These are phyloP conservation scores for Aplochiton taeniatus DNA, from an alignment of 2,797 vertebrate genomes.

Conservation along the genomic window DNA sequence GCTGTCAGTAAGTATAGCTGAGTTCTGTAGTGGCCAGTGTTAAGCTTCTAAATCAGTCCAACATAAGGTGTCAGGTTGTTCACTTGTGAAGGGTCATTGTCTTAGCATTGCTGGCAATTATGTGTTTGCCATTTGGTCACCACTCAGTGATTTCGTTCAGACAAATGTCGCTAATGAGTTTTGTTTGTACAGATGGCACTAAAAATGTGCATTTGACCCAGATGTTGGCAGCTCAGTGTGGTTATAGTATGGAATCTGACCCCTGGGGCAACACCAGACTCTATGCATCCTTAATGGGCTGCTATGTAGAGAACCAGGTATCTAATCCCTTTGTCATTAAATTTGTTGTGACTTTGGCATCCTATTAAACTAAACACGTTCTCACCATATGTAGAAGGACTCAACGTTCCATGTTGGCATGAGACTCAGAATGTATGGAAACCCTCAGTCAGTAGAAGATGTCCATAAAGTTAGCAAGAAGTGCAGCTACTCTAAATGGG, in stretches of 20 bases:
- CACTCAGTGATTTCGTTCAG: too few species aligned
- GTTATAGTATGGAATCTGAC: conserved; percentile 76
- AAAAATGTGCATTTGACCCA: conserved; percentile 56
- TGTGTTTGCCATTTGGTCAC: too few species aligned
- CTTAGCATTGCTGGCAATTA: too few species aligned
- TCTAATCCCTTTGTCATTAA: background rate
- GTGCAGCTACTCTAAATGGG: conserved; percentile 71
- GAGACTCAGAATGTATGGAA: conserved; percentile 59
- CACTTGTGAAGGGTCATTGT: too few species aligned
- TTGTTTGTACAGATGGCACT: conserved; percentile 63
- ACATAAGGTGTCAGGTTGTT: too few species aligned
- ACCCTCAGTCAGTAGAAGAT: conserved; percentile 39
- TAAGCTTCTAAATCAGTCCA: too few species aligned
- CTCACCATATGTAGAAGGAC: conserved; percentile 65
- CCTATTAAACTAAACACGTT: background rate
- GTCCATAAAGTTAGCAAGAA: conserved; percentile 64
- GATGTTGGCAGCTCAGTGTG: conserved; percentile 77
- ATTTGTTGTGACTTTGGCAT: too few species aligned
- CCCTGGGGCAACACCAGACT: conserved; percentile 73
- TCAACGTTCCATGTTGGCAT: conserved; percentile 64
- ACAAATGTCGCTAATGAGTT: background rate
- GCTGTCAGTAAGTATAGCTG: conserved; percentile 68
- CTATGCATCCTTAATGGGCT: conserved; percentile 77
- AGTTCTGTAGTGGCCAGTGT: too few species aligned
- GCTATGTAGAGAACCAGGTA: conserved; percentile 74